These are phyloP conservation scores for Dynastes grantii DNA, from an alignment of 2,888 invertebrate species.

Conservation along the genomic window DNA sequence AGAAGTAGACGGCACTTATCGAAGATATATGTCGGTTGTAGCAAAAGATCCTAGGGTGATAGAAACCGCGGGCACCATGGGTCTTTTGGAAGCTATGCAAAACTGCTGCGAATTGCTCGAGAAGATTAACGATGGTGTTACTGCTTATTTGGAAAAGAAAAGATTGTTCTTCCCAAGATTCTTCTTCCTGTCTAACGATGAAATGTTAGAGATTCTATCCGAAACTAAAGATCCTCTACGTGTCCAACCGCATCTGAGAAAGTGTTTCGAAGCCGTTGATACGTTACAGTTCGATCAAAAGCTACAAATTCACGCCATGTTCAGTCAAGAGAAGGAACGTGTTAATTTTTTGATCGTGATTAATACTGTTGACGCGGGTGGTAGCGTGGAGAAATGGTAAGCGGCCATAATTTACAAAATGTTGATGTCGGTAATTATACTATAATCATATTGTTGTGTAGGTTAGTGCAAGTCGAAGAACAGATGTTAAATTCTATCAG, in stretches of 20 bases:
- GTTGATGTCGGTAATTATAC: no score
- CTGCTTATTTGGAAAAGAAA: slow-evolving; percentile 88
- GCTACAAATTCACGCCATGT: slow-evolving; percentile 84
- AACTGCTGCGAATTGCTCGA: slow-evolving; percentile 82
- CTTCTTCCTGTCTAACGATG: slow-evolving; percentile 93
- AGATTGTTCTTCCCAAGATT: slow-evolving; percentile 88
- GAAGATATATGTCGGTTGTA: slow-evolving; percentile 77
- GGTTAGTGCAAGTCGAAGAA: slow-evolving; percentile 80
- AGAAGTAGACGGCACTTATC: slow-evolving; percentile 81
- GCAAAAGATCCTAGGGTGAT: slow-evolving; percentile 78
- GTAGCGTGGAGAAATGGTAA: slow-evolving; percentile 89
- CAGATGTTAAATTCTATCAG: slow-evolving; percentile 84
- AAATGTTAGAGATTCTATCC: slow-evolving; percentile 91
- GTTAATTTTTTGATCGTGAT: slow-evolving; percentile 77
- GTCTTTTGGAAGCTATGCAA: slow-evolving; percentile 81
- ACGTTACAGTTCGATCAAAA: slow-evolving; percentile 81
- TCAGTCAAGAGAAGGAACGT: slow-evolving; percentile 84
- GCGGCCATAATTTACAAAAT: neutral
- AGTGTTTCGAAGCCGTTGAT: slow-evolving; percentile 91
- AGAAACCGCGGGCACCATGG: slow-evolving; percentile 78
- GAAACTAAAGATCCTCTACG: slow-evolving; percentile 90
- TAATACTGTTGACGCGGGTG: slow-evolving; percentile 81
- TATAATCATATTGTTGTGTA: neutral
- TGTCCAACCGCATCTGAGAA: slow-evolving; percentile 89
- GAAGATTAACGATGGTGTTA: slow-evolving; percentile 87